Evolutionary conservation across 2,797 vertebrate species (phyloP).

Genomic region (Paramormyrops hopkinsi): DNA sequence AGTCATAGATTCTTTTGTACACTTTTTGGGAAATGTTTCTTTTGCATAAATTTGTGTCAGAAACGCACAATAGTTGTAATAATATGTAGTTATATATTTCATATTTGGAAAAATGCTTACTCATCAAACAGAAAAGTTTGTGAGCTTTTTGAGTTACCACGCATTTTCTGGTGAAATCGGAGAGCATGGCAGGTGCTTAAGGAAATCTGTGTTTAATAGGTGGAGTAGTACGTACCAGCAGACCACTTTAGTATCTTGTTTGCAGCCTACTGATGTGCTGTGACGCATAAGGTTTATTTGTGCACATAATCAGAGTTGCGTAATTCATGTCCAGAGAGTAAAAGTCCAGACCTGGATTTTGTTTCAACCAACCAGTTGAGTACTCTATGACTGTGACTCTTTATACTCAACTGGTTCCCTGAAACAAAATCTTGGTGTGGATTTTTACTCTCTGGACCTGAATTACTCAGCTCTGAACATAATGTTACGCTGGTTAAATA

Average conservation of each 20-base stretch:
- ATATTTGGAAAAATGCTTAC: not conserved
- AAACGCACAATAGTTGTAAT: not conserved
- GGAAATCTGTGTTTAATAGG: not conserved
- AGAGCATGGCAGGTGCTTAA: not conserved
- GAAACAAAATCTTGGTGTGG: not conserved
- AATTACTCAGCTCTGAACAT: not conserved
- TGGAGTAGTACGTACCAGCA: not conserved
- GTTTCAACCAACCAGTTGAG: not conserved
- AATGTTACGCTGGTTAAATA: not conserved
- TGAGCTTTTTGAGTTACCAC: not conserved
- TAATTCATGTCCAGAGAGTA: not conserved
- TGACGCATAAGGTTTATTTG: not conserved
- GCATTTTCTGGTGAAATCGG: not conserved
- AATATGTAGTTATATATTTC: not conserved
- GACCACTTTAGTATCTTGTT: slow-evolving; percentile 1
- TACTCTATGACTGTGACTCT: not conserved
- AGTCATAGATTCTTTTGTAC: not conserved
- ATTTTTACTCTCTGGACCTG: not conserved
- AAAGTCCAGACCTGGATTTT: not conserved
- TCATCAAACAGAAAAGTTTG: not conserved
- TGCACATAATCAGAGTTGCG: not conserved
- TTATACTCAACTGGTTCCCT: not conserved
- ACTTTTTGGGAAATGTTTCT: not conserved
- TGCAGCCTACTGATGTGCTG: not conserved
- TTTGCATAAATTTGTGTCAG: not conserved